Evolutionary conservation across 2,113 vertebrate genomes (phyloP).

Genomic region (Mystacornis crossleyi): DNA sequence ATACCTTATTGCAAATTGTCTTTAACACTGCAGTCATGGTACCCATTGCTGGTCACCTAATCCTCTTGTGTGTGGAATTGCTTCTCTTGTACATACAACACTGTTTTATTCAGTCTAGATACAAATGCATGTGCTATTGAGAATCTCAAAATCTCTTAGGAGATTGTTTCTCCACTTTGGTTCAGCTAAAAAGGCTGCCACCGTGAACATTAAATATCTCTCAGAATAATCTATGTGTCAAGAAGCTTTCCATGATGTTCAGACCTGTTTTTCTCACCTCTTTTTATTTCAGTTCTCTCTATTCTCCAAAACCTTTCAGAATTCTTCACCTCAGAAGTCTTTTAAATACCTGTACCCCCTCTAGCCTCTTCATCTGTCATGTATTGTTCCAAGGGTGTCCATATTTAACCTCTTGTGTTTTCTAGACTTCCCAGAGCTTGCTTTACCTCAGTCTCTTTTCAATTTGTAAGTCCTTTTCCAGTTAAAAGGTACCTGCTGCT

Average conservation of each 20-base stretch:
- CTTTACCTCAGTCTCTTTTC: background rate
- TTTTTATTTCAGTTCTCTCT: background rate
- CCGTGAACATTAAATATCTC: background rate
- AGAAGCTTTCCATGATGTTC: background rate
- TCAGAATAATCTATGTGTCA: background rate
- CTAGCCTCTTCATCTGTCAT: rapidly evolving
- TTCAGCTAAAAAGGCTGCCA: background rate
- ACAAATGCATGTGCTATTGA: background rate
- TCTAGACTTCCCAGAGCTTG: background rate
- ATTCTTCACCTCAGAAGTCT: background rate
- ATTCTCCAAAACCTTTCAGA: background rate
- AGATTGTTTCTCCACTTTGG: background rate
- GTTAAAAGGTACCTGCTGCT: background rate
- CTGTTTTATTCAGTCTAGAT: background rate
- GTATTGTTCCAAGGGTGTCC: background rate
- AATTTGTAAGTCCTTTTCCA: background rate
- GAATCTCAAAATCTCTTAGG: background rate
- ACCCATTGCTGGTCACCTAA: background rate
- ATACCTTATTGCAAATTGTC: background rate
- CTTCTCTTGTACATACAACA: background rate
- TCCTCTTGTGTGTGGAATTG: background rate
- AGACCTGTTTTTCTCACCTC: background rate
- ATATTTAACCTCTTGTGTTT: background rate
- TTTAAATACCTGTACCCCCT: background rate
- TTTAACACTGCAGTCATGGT: background rate